A percentile compares a stretch with the other conserved stretches of the same genome.
Evolutionary conservation across 2,797 vertebrate genomes (phyloP).

Genomic region (Pteropus rufus): DNA sequence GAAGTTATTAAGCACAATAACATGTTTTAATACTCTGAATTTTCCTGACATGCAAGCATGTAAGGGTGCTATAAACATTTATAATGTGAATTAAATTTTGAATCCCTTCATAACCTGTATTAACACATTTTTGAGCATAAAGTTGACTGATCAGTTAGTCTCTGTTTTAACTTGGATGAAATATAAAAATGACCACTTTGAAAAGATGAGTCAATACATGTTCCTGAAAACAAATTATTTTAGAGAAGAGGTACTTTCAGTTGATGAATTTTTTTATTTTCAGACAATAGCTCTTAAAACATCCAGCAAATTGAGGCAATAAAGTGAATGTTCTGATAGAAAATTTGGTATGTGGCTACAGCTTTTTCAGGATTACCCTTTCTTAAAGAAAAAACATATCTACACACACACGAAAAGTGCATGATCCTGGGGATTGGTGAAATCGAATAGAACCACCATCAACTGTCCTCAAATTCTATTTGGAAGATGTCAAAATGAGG

Average conservation of each 20-base stretch:
- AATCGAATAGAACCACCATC: neutral
- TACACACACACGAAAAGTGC: constrained; percentile 1
- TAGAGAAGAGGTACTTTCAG: neutral
- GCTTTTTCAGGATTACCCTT: neutral
- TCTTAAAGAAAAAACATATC: neutral
- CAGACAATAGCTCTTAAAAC: neutral
- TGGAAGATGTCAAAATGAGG: neutral
- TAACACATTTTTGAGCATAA: neutral
- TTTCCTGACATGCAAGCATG: neutral
- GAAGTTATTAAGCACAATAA: neutral
- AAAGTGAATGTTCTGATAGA: neutral
- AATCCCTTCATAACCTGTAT: neutral
- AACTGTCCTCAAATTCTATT: neutral
- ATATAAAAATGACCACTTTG: neutral
- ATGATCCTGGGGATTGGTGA: neutral
- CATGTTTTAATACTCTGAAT: neutral
- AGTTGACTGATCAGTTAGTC: neutral
- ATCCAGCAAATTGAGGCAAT: neutral
- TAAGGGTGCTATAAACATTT: neutral
- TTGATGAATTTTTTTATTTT: neutral
- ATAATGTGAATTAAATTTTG: neutral
- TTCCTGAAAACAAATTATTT: neutral
- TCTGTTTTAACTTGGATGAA: neutral
- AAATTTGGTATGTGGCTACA: neutral
- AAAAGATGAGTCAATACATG: neutral